These are phyloP conservation scores for Elaphurus davidianus DNA, from an alignment of 2,113 vertebrate genomes.

Conservation along the genomic window DNA sequence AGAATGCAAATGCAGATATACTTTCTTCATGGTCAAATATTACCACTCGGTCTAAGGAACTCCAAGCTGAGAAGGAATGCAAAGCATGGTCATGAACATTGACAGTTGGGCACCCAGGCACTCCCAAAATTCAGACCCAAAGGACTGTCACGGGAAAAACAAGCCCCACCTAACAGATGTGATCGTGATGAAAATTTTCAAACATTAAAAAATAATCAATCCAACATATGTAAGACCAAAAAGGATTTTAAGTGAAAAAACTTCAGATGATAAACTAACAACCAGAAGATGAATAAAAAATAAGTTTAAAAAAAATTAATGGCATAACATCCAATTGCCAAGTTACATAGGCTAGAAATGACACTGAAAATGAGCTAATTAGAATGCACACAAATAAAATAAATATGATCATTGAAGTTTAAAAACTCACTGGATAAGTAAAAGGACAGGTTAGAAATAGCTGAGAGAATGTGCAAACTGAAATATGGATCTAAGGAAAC, in stretches of 20 bases:
- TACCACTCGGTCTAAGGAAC: background rate
- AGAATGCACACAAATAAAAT: background rate
- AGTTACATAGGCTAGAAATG: background rate
- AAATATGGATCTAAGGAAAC: background rate
- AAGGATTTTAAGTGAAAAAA: background rate
- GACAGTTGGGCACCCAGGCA: background rate
- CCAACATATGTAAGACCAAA: background rate
- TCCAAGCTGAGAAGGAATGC: background rate
- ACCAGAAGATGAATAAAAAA: background rate
- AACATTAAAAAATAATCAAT: background rate
- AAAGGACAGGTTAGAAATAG: background rate
- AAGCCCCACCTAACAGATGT: background rate
- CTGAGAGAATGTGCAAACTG: background rate
- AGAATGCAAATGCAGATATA: background rate
- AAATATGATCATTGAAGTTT: background rate
- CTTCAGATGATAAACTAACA: background rate
- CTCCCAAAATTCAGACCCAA: background rate
- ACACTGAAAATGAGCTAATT: background rate
- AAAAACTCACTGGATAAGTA: background rate
- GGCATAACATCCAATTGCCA: background rate
- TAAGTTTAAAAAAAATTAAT: background rate
- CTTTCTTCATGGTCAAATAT: background rate
- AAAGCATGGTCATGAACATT: background rate
- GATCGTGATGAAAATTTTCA: background rate
- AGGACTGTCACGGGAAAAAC: background rate